Evolutionary conservation across 1,140 invertebrate species (phyloP), one percentile per base, ranked within the genome.

Genomic region (Drosophila yakuba): DNA sequence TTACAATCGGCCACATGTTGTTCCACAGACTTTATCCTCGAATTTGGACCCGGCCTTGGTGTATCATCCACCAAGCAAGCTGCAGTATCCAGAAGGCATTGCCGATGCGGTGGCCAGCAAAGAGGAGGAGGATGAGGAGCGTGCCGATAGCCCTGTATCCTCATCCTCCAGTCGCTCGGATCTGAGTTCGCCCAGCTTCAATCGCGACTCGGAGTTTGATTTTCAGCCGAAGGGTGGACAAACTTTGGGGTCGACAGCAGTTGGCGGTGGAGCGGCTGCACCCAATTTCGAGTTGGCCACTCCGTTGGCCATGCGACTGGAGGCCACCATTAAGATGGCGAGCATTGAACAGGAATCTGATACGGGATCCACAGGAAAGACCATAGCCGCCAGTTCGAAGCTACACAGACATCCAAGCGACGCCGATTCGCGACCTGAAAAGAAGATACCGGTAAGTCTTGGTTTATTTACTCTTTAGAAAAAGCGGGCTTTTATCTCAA

Each of bases 41-140:
- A 96, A 96, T 25, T 94, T 98, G 57, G 97, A 98, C 92, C 96
- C 95, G 17, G 96, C 95, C 73, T 11, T 92, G 54, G 94, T 97
- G 1, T 97, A 96, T 92, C 94, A 95, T 83, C 96, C 96, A 15
- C 96, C 96, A 5, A 95, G 94, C 56, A 94, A 94, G 6, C 93
- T 98, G 45, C 96, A 97, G 82, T 95, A 97, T 68, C 96, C 97
- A 1, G 95, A 95, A 25, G 93, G 94, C 8, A 83, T 93, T 47
- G 76, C 89, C 12, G 91, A 93, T 39, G 54, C 63, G 1, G 44
- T 55, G 0, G 88, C 89, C 12, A 63, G 58, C 43, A 93, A 93
- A n/a, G 93, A 94, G 64, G 51, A 71, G 20, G 93, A 93, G 32
- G 93, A 94, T 12, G 88, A 92, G 6, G 86, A 92, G 38, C 92